Base-by-base conservation (phyloP, 2,797 vertebrate genomes). In the Zenarchopterus dispar region DNA sequence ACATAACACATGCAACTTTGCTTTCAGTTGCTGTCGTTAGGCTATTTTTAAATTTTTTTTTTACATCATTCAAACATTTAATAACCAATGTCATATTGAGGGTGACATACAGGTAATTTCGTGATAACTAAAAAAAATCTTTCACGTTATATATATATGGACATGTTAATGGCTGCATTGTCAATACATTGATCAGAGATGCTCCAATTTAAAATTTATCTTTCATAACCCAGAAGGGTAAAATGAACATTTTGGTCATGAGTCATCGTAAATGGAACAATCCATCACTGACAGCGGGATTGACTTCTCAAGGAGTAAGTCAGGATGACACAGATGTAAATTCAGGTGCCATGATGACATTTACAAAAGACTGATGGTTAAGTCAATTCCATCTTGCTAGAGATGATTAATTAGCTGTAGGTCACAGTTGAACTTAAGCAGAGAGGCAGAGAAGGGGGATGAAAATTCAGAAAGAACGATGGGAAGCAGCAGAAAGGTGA, bases 321-420 rank as follows among this genome's bases (percentile, higher is more conserved):
- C 36, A 24, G 43, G 18, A 60, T 55, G n/a, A 51, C 11, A 4
- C 33, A 24, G 10, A 60, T 16, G 51, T 54, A 23, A 18, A 33
- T 64, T 46, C 21, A 60, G 2, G 2, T 60, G 17, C 43, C 18
- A 5, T 47, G 43, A 43, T 74, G 56, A 81, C 56, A 66, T 73
- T 78, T 53, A 54, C 63, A 23, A 46, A 63, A 51, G 43, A 36
- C 28, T 68, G 47, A 55, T 56, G n/a, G 17, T 33, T 46, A 71
- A 67, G 55, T 51, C 2, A 0, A 39, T 36, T 24, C 56, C 31
- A 44, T 16, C 6, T 8, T 9, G 22, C 39, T 45, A 6, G 15
- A 17, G 36, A 63, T 71, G 45, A 21, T 36, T 60, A 54, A 42
- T 47, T 41, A 39, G 33, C 55, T 63, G 8, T 50, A 44, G 44